phyloP scores from a whole-genome alignment of 1,140 invertebrate species.

The Diabrotica undecimpunctata region DNA sequence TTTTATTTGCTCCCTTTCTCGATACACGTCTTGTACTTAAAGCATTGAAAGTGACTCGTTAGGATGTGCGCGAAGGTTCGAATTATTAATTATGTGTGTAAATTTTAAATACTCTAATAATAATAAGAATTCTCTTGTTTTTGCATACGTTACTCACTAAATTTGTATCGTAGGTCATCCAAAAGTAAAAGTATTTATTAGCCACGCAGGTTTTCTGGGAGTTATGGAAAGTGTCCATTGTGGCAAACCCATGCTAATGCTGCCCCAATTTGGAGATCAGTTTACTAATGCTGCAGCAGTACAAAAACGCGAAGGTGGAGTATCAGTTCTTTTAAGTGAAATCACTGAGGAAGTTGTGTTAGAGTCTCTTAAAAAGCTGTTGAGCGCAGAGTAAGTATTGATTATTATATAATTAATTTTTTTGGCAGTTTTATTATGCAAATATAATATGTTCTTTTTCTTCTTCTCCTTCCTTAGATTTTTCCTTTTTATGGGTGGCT shows the following conservation, averaged over 20 bases:
- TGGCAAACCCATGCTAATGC: conserved; percentile 67
- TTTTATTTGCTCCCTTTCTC: no score
- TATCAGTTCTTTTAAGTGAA: conserved; percentile 53
- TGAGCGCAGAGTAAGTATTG: conserved; percentile 55
- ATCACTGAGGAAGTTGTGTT: conserved; percentile 58
- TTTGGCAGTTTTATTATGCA: no score
- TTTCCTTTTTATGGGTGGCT: no score
- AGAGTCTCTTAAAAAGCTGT: conserved; percentile 52
- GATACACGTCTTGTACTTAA: no score
- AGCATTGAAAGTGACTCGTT: no score
- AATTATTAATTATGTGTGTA: no score
- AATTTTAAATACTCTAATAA: no score
- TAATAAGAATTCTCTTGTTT: background rate
- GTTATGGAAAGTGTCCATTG: conserved; percentile 69
- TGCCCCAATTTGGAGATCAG: conserved; percentile 69
- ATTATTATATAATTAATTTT: no score
- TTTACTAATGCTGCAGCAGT: conserved; percentile 58
- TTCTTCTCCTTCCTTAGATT: no score
- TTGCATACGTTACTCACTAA: background rate
- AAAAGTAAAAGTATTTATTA: conserved; percentile 65
- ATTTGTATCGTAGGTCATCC: conserved; percentile 55
- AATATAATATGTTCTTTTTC: no score
- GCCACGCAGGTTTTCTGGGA: conserved; percentile 72
- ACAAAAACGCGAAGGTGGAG: conserved; percentile 57
- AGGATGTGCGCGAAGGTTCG: no score